A percentile compares a stretch with the other conserved stretches of the same genome.
These are phyloP conservation scores for Saimiri boliviensis DNA, from an alignment of 2,113 vertebrate genomes.

Conservation along the genomic window DNA sequence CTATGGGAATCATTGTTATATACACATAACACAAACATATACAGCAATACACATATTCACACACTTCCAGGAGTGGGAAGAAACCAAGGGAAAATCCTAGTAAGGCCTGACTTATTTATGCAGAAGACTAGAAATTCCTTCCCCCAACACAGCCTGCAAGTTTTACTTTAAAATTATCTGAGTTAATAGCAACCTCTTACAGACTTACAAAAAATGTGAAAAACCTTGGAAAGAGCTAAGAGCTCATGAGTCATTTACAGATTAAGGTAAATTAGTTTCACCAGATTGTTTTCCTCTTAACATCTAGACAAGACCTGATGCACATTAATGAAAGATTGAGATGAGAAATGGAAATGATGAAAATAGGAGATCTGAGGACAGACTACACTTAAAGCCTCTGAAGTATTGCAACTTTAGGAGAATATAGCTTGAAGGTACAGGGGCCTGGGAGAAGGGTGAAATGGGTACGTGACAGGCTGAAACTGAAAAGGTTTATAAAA, in stretches of 20 bases:
- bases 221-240: background rate
- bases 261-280: constrained; percentile 60
- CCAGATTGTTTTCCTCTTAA: background rate
- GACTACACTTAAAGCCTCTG: background rate
- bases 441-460: background rate
- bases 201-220: constrained; percentile 31
- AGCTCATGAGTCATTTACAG: constrained; percentile 56
- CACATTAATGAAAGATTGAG: background rate
- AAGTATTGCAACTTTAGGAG: background rate
- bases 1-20: background rate
- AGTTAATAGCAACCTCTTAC: constrained; percentile 23
- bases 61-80: background rate
- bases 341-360: background rate
- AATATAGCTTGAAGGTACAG: background rate
- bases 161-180: constrained; percentile 45
- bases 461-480: background rate
- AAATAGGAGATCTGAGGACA: background rate
- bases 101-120: background rate
- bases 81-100: background rate
- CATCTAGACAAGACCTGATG: background rate
- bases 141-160: background rate
- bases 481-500: background rate
- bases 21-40: background rate
- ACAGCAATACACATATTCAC: background rate
- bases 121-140: constrained; percentile 6